Evolutionary conservation across 2,113 vertebrate genomes (phyloP), one percentile per base, ranked within the genome.

Genomic region (Lepidothrix coronata): DNA sequence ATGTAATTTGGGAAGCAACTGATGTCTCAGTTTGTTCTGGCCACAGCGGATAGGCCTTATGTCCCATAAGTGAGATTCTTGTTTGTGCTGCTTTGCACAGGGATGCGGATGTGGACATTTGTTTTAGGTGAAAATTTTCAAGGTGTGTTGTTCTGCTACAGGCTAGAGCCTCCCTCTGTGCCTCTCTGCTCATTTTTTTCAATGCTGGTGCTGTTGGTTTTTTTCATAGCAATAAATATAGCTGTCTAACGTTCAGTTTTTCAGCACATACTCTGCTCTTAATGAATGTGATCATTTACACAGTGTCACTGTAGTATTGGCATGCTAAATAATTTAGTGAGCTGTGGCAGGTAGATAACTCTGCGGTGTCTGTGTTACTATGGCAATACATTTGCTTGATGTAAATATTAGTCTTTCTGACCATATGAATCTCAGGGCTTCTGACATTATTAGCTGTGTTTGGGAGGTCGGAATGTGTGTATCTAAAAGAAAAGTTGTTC

Each of bases 311-410:
- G 90, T 95, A 95, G 96, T 97, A 89, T 86, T 95, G 96, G 91
- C 91, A 93, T 74, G 77, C 85, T 98, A 97, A 98, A 98, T 98
- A 98, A 98, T 97, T 97, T 96, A 98, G 96, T 33, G 91, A 93
- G 82, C 96, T 93, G 86, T 96, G 95, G 93, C 96, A 98, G 97
- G 96, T 98, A 97, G 96, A 96, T 37, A 74, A 93, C 93, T 96
- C 91, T 93, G 76, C 73, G 85, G 88, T 96, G 70, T 91, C 91
- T 97, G 10, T 97, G 97, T 98, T 98, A 97, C 98, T 96, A 97
- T 98, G 96, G 97, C 77, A 96, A 97, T 98, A 89, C 79, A 92
- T 97, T 98, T 97, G 95, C 94, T 97, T 98, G 96, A 98, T 97
- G 95, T 95, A 94, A 94, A 95, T 97, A 95, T 97, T 97, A 95